phyloP scores from a whole-genome alignment of 1,140 invertebrate genomes.

The Geopemphigus sp. region DNA sequence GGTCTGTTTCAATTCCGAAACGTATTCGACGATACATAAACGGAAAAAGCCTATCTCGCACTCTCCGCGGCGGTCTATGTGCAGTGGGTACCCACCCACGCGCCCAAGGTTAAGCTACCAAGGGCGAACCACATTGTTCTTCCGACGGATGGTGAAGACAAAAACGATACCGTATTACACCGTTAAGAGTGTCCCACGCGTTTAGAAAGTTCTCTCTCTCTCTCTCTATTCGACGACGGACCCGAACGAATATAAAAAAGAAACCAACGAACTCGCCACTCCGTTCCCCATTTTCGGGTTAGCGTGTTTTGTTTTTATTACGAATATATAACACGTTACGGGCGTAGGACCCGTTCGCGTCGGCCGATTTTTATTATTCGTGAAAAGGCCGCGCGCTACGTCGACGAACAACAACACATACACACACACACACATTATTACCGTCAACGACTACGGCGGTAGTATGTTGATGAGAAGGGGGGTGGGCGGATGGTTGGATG shows the following conservation, averaged over 20 bases:
- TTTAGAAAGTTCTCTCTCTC: too few relatives aligned
- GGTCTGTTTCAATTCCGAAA: conserved; percentile 12
- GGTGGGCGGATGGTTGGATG: neutral
- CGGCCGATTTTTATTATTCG: neutral
- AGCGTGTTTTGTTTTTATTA: too few relatives aligned
- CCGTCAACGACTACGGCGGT: neutral
- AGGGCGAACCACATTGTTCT: conserved; percentile 44
- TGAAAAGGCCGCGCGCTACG: neutral
- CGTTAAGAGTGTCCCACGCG: conserved; percentile 32
- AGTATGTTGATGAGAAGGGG: neutral
- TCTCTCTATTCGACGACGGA: conserved; percentile 27
- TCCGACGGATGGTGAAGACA: neutral
- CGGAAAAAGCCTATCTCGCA: conserved; percentile 25
- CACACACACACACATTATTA: too few relatives aligned
- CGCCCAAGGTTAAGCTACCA: conserved; percentile 40
- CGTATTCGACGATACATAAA: neutral
- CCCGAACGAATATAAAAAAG: neutral
- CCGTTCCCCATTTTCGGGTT: neutral
- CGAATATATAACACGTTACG: neutral
- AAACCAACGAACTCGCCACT: neutral
- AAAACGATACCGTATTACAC: neutral
- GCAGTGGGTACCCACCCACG: neutral
- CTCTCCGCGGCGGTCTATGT: neutral
- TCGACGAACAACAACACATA: neutral
- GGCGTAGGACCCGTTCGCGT: too few relatives aligned